These are phyloP conservation scores for Pocillopora grandis DNA, from an alignment of 92 coral and sea anemone genomes.

Conservation along the genomic window DNA sequence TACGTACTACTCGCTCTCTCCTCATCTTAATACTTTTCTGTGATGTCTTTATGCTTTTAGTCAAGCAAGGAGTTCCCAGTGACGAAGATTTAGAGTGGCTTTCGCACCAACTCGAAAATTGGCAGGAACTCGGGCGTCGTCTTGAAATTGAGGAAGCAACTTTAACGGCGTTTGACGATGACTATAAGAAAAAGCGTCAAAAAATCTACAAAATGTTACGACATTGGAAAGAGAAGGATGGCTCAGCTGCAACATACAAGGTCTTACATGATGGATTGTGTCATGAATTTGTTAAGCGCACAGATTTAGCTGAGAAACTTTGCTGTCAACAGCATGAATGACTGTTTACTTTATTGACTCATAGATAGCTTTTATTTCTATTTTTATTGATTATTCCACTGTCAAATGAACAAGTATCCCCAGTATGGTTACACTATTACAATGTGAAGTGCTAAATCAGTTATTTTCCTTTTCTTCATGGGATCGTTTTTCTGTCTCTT, in stretches of 20 bases:
- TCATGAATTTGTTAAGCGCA: background rate
- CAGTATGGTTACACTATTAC: no score
- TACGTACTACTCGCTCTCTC: no score
- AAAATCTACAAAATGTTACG: background rate
- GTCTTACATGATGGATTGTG: constrained; percentile 4
- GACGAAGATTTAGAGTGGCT: background rate
- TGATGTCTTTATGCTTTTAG: no score
- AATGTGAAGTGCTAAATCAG: no score
- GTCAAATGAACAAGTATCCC: no score
- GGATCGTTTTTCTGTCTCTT: no score
- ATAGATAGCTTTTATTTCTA: no score
- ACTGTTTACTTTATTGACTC: no score
- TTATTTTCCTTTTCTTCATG: no score
- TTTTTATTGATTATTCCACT: no score
- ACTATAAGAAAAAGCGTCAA: background rate
- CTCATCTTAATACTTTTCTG: no score
- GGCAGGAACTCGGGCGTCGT: constrained; percentile 1
- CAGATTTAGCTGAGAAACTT: background rate
- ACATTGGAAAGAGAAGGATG: background rate
- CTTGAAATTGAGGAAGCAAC: background rate
- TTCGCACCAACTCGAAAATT: background rate
- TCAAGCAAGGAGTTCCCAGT: background rate
- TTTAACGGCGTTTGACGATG: background rate
- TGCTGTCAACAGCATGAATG: background rate
- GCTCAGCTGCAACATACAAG: constrained; percentile 1